These are phyloP conservation scores for Silurus glanis DNA, from an alignment of 2,113 vertebrate genomes.

Conservation along the genomic window DNA sequence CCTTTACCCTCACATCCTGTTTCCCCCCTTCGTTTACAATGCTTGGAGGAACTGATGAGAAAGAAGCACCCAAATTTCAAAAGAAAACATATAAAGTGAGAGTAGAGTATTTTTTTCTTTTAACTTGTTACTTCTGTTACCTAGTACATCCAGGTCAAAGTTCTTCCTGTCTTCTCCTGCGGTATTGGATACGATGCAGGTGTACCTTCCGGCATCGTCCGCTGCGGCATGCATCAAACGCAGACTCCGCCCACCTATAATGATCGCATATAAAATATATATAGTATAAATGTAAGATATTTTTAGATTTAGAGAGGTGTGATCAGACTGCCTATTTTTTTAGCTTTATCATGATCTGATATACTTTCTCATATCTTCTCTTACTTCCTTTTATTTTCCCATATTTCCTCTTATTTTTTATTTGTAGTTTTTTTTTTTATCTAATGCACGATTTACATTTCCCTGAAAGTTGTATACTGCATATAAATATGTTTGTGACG, in stretches of 20 bases:
- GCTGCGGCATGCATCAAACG: constrained; percentile 75
- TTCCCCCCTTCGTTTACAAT: constrained; percentile 78
- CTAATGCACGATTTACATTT: no score
- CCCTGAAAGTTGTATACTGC: no score
- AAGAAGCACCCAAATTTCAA: constrained; percentile 6
- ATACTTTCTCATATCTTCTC: no score
- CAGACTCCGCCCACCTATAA: constrained; percentile 81
- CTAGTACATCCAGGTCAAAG: constrained; percentile 84
- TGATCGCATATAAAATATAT: constrained; percentile 24
- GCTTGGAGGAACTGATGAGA: constrained; percentile 80
- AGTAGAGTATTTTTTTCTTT: not conserved
- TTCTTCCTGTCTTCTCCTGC: constrained; percentile 86
- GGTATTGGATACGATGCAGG: constrained; percentile 83
- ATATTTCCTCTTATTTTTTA: no score
- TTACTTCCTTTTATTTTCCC: no score
- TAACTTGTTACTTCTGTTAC: constrained; percentile 63
- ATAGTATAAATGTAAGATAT: no score
- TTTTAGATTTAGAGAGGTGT: no score
- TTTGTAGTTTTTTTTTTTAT: no score
- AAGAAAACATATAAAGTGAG: not conserved
- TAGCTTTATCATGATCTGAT: no score
- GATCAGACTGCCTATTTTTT: no score
- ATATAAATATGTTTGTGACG: no score
- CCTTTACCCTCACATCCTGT: constrained; percentile 87
- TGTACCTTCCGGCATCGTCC: constrained; percentile 83